These are phyloP conservation scores for Myzus persicae DNA, from an alignment of 1,140 invertebrate genomes.

Conservation along the genomic window DNA sequence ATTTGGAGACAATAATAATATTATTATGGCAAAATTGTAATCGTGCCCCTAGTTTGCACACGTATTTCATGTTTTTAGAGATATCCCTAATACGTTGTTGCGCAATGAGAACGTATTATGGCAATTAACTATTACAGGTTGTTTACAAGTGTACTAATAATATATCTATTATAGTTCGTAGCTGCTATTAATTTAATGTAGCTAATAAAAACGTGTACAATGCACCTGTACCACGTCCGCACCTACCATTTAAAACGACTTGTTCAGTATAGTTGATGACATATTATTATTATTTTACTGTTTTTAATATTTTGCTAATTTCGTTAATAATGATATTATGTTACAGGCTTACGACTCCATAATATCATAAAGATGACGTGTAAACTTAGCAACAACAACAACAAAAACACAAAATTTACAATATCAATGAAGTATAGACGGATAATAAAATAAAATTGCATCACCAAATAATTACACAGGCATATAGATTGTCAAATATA, in stretches of 20 bases:
- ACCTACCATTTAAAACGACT: not conserved
- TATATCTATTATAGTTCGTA: not conserved
- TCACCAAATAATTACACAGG: not conserved
- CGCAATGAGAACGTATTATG: not conserved
- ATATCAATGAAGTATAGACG: not conserved
- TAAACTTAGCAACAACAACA: not conserved
- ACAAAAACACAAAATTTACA: not conserved
- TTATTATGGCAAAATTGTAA: not conserved
- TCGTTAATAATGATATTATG: not conserved
- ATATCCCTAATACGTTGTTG: not conserved
- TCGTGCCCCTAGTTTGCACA: not conserved
- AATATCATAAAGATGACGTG: not conserved
- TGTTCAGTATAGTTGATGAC: not conserved
- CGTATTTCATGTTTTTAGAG: not conserved
- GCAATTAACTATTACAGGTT: not conserved
- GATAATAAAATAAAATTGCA: not conserved
- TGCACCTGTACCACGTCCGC: not conserved
- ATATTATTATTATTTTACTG: not conserved
- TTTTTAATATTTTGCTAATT: constrained; percentile 4
- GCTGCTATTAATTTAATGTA: not conserved
- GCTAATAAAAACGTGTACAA: not conserved
- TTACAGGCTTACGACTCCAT: not conserved
- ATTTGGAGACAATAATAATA: not conserved
- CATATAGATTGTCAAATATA: not conserved
- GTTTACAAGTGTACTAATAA: not conserved